These are phyloP conservation scores for Lycodopsis pacificus DNA, from an alignment of 2,797 vertebrate genomes.

Conservation along the genomic window DNA sequence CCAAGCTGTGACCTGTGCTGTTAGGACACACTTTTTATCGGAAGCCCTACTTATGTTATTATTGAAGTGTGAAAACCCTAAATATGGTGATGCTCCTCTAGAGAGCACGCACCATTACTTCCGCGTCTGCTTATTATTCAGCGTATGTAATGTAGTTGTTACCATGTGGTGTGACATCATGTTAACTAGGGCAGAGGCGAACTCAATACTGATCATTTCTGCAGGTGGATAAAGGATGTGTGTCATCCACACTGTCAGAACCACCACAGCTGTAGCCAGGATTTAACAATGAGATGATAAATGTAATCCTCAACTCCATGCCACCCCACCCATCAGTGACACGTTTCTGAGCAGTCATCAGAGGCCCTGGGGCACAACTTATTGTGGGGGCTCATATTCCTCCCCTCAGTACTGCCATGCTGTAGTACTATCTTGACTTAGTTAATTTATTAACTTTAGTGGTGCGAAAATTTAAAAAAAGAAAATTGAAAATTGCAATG, in stretches of 20 bases:
- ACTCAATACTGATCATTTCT: background rate
- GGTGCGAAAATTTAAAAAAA: background rate
- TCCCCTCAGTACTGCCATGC: background rate
- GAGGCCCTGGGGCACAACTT: no score
- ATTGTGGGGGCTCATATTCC: background rate
- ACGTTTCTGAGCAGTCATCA: background rate
- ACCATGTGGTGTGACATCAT: background rate
- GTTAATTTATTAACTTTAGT: background rate
- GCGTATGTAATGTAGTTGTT: conserved; percentile 4
- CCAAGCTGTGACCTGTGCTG: background rate
- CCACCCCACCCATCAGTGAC: background rate
- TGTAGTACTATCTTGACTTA: background rate
- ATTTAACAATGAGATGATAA: background rate
- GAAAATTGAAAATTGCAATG: background rate
- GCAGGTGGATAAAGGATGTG: background rate
- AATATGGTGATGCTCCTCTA: background rate
- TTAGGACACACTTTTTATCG: background rate
- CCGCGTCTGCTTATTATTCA: conserved; percentile 36
- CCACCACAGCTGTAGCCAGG: background rate
- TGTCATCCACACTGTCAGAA: conserved; percentile 7
- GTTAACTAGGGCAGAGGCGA: background rate
- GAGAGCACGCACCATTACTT: conserved; percentile 43
- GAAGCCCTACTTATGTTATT: background rate
- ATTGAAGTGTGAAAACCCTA: background rate
- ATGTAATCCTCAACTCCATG: background rate